Percentiles rank a stretch among this genome's conserved stretches.
Conservation (phyloP, 2,888 invertebrate species). For the Taenaris catops region DNA sequence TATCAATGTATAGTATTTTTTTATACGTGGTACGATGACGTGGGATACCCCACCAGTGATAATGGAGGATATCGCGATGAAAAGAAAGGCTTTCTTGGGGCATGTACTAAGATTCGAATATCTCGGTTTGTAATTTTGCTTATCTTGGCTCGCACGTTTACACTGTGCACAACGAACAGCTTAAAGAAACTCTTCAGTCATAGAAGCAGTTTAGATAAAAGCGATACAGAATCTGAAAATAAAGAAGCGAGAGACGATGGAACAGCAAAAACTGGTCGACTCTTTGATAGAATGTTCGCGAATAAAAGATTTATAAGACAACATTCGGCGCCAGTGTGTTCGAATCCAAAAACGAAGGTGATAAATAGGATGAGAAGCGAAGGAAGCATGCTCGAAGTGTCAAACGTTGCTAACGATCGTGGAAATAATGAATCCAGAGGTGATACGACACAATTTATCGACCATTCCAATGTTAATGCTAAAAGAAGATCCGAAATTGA, state of each 20-base stretch:
- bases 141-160: no score
- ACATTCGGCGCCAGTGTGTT: constrained; percentile 61
- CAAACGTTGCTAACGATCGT: constrained; percentile 35
- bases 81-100: no score
- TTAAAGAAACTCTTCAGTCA: constrained; percentile 72
- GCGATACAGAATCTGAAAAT: constrained; percentile 46
- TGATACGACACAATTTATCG: constrained; percentile 43
- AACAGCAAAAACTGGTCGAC: constrained; percentile 33
- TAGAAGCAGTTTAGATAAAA: constrained; percentile 61
- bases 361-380: constrained; percentile 63
- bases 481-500: constrained; percentile 49
- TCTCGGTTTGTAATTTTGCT: no score
- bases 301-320: constrained; percentile 58
- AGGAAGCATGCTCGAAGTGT: constrained; percentile 48
- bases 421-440: constrained; percentile 27
- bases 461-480: constrained; percentile 54
- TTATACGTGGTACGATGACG: no score
- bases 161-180: constrained; percentile 80
- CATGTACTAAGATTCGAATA: no score
- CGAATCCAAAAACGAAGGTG: constrained; percentile 43
- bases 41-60: no score
- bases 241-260: constrained; percentile 44
- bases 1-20: no score
- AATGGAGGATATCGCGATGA: no score
- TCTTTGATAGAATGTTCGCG: constrained; percentile 57